These are phyloP conservation scores for Dryobotodes eremita DNA, from an alignment of 2,888 invertebrate species.

Conservation along the genomic window DNA sequence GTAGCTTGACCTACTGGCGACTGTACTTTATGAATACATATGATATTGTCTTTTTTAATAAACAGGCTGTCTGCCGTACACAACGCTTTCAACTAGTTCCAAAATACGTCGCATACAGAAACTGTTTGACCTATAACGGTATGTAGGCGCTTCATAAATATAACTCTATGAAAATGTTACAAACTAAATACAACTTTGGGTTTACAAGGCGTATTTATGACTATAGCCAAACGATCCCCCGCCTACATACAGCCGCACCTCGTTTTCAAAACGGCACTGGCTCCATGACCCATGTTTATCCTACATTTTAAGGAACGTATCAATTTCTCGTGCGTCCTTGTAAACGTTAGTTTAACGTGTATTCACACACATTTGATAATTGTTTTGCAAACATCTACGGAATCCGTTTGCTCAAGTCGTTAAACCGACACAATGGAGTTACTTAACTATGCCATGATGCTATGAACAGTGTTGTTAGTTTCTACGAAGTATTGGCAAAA, in stretches of 20 bases:
- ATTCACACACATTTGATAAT: slow-evolving; percentile 66
- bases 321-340: slow-evolving; percentile 61
- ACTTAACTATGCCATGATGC: slow-evolving; percentile 48
- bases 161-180: slow-evolving; percentile 28
- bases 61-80: neutral
- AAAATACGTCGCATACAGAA: slow-evolving; percentile 4
- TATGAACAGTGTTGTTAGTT: slow-evolving; percentile 20
- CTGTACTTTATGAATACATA: neutral
- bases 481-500: slow-evolving; percentile 43
- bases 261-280: slow-evolving; percentile 44
- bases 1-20: too few species aligned
- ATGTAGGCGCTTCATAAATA: slow-evolving; percentile 35
- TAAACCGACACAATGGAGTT: slow-evolving; percentile 57
- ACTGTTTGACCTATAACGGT: slow-evolving; percentile 37
- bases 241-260: slow-evolving; percentile 51
- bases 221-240: slow-evolving; percentile 25
- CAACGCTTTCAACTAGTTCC: neutral
- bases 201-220: slow-evolving; percentile 53
- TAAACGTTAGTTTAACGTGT: slow-evolving; percentile 48
- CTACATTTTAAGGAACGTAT: slow-evolving; percentile 48
- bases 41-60: neutral
- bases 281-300: slow-evolving; percentile 51
- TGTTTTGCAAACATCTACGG: slow-evolving; percentile 64
- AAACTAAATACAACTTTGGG: slow-evolving; percentile 26
- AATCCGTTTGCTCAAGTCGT: slow-evolving; percentile 65